A percentile compares a stretch with the other conserved stretches of the same genome.
These are phyloP conservation scores for Coleophora deauratella DNA, from an alignment of 2,888 invertebrate species.

Conservation along the genomic window DNA sequence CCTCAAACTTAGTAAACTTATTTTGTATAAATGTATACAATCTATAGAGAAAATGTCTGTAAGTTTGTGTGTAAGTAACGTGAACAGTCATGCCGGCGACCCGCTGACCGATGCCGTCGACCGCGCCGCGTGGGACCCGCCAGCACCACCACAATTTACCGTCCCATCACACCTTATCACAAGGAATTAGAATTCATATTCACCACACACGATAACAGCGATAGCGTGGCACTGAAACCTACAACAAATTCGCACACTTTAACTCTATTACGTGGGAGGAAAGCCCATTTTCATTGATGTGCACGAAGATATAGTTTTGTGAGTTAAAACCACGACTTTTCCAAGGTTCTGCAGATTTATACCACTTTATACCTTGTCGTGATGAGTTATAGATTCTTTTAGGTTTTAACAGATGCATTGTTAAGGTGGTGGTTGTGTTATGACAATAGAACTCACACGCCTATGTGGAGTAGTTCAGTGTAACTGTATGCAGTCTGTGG, in stretches of 20 bases:
- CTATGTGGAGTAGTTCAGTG: conserved; percentile 58
- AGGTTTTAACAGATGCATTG: conserved; percentile 2
- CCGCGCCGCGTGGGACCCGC: conserved; percentile 35
- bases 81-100: neutral
- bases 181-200: neutral
- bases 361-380: neutral
- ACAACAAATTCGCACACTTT: too few relatives aligned
- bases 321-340: too few relatives aligned
- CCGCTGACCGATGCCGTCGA: conserved; percentile 34
- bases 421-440: conserved; percentile 24
- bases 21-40: neutral
- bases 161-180: conserved; percentile 17
- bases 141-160: conserved; percentile 12
- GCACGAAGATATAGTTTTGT: too few relatives aligned
- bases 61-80: neutral
- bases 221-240: too few relatives aligned
- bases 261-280: neutral
- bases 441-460: conserved; percentile 58
- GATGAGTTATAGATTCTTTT: too few relatives aligned
- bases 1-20: neutral
- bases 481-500: conserved; percentile 40
- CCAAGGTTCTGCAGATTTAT: too few relatives aligned
- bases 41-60: too few relatives aligned
- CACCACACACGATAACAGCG: neutral
- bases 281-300: neutral